These are phyloP conservation scores for Oreortyx pictus DNA, from an alignment of 2,797 vertebrate species.

Conservation along the genomic window DNA sequence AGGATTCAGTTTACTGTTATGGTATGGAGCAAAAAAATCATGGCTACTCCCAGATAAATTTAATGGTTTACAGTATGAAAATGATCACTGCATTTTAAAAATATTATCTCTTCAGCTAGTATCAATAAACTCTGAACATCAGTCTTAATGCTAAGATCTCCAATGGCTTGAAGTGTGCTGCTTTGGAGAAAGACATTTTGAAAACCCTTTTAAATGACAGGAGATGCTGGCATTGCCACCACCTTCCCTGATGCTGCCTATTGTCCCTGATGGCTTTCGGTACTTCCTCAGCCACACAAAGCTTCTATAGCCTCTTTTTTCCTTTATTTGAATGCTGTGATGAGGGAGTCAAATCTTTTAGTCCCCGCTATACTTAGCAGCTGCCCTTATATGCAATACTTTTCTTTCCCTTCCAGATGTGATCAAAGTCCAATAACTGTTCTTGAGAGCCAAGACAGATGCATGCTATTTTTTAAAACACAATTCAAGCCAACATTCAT, in stretches of 20 bases:
- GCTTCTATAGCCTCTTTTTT: background rate
- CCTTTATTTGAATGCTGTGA: conserved; percentile 2
- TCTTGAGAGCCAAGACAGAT: conserved; percentile 65
- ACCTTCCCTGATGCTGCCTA: background rate
- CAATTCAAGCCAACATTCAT: conserved; percentile 43
- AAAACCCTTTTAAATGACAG: conserved; percentile 32
- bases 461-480: conserved; percentile 65
- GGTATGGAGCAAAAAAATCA: background rate
- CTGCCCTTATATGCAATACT: conserved; percentile 7
- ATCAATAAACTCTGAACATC: background rate
- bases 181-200: background rate
- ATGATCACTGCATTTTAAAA: background rate
- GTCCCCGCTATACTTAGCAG: conserved; percentile 50
- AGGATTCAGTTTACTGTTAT: background rate
- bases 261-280: conserved; percentile 52
- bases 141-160: background rate
- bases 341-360: conserved; percentile 40
- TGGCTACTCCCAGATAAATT: background rate
- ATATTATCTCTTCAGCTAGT: background rate
- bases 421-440: conserved; percentile 42
- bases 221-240: conserved; percentile 15
- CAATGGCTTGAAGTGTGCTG: background rate
- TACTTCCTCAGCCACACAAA: conserved; percentile 58
- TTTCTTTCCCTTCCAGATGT: conserved; percentile 67
- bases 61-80: background rate